Conservation (phyloP, 2,797 vertebrate species). For the Pelobates cultripes region DNA sequence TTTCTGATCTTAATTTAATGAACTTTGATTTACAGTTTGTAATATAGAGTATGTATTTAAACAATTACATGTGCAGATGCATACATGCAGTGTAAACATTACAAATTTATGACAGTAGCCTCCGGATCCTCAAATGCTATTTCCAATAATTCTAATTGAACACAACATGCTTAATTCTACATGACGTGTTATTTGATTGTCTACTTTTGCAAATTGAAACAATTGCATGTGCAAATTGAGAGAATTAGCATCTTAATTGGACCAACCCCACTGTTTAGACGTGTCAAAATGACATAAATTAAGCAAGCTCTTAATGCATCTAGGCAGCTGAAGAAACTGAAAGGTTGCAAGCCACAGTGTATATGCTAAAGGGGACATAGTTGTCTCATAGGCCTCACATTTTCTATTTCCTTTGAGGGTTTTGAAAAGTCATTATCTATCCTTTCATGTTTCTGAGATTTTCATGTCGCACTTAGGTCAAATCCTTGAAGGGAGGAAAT, state of each 20-base stretch:
- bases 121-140: background rate
- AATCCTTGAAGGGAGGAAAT: conserved; percentile 27
- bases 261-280: conserved; percentile 42
- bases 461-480: conserved; percentile 53
- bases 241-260: conserved; percentile 40
- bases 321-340: conserved; percentile 28
- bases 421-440: conserved; percentile 50
- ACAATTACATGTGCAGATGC: no score
- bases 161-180: conserved; percentile 2
- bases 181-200: conserved; percentile 14
- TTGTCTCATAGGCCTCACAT: conserved; percentile 28
- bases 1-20: no score
- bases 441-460: conserved; percentile 51
- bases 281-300: conserved; percentile 23
- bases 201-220: conserved; percentile 18
- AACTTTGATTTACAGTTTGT: no score
- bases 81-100: background rate
- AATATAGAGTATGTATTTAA: no score
- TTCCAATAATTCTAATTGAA: background rate
- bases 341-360: conserved; percentile 41
- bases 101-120: background rate
- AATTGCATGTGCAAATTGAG: conserved; percentile 43
- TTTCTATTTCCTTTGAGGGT: conserved; percentile 28
- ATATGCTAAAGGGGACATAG: conserved; percentile 35
- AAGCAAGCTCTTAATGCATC: conserved; percentile 34